Base-by-base conservation (phyloP, 2,113 vertebrate genomes). In the Oxygymnocypris stewartii region DNA sequence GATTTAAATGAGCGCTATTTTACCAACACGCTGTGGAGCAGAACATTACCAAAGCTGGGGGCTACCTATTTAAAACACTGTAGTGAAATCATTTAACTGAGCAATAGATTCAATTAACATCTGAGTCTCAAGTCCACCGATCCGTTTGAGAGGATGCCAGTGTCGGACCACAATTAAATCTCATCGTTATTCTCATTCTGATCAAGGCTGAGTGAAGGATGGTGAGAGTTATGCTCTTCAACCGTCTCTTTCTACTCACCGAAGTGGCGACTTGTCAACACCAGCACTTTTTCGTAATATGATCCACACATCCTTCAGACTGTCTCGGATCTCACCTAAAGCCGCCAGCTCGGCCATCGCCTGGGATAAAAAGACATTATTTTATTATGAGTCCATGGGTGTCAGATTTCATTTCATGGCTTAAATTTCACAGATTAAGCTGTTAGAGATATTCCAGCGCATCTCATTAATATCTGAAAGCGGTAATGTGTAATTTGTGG, bases 391-490 rank as follows among this genome's bases (percentile, higher is more conserved):
- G 90, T 93, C 92, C 84, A 90, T 86, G 90, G 94, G 93, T 93
- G 92, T 94, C 93, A 91, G 92, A 93, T 95, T 94, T 94, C 91
- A 94, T 94, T 94, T 93, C 87, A 86, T 91, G 94, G 92, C 93
- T 94, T 95, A 94, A 93, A 93, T 95, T 91, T 88, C 65, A 87
- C 91, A 94, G 94, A 94, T 94, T 94, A 93, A 92, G 92, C 90
- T 71, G 84, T 89, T 84, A 81, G 75, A 92, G 92, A 91, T 90
- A 91, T 92, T 93, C 93, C 92, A 63, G 88, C 42, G 93, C 93
- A 94, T 94, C 91, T 95, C 94, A 94, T 94, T 94, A 94, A 94
- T 93, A 93, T 93, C 93, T 95, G 93, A 94, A 91, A 91, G 91
- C 86, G 80, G 77, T 67, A 89, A 92, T 93, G 92, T 93, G 93